Percentiles rank a stretch among this genome's conserved stretches.
Evolutionary conservation across 2,888 invertebrate genomes (phyloP).

Genomic region (Drosophila yooni): DNA sequence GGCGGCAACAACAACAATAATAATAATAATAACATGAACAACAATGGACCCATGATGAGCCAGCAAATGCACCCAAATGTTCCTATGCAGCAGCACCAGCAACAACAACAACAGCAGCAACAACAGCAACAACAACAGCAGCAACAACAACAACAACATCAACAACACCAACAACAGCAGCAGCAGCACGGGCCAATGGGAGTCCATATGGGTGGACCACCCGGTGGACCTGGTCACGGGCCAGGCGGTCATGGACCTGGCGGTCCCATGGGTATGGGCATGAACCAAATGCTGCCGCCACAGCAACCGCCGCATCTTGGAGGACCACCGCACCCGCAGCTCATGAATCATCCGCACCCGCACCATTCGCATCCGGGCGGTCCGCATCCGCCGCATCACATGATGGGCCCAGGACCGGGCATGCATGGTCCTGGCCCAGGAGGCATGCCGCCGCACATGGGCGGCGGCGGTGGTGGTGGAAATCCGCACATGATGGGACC

Average conservation of each 20-base stretch:
- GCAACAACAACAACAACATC: constrained; percentile 40
- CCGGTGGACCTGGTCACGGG: constrained; percentile 65
- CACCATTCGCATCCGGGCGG: constrained; percentile 78
- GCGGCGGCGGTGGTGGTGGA: constrained; percentile 60
- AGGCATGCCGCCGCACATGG: constrained; percentile 76
- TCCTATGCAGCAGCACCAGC: constrained; percentile 83
- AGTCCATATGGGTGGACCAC: constrained; percentile 77
- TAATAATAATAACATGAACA: constrained; percentile 66
- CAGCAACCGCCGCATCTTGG: constrained; percentile 81
- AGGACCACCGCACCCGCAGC: constrained; percentile 78
- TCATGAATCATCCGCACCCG: constrained; percentile 80
- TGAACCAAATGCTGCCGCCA: constrained; percentile 82
- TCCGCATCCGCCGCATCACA: constrained; percentile 77
- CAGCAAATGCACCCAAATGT: constrained; percentile 85
- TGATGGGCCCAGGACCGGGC: constrained; percentile 77
- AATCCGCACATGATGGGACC: constrained; percentile 78
- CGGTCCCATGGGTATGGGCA: constrained; percentile 85
- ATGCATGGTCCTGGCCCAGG: constrained; percentile 76
- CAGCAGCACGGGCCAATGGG: constrained; percentile 82
- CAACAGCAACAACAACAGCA: neutral
- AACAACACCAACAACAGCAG: constrained; percentile 59
- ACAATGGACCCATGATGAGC: constrained; percentile 81
- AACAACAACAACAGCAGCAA: constrained; percentile 17
- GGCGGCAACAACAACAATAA: constrained; percentile 66
- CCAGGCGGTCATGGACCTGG: constrained; percentile 71